These are phyloP conservation scores for Procambarus clarkii DNA, from an alignment of 1,140 invertebrate genomes.

Conservation along the genomic window DNA sequence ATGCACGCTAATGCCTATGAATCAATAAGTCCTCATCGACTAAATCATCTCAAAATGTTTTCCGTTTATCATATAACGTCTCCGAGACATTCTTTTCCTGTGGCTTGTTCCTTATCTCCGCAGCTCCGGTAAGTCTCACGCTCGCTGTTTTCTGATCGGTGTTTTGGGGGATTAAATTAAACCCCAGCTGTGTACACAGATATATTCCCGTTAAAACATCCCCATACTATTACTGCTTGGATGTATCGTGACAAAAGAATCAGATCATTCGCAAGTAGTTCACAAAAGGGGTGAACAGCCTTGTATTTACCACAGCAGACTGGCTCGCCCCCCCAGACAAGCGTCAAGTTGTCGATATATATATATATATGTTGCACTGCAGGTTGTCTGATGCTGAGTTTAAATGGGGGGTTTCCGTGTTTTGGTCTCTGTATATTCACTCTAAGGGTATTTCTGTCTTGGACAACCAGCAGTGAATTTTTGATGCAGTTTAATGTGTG, in stretches of 20 bases:
- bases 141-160: neutral
- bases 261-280: neutral
- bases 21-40: too few species aligned
- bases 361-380: constrained; percentile 28
- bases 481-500: constrained; percentile 23
- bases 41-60: too few species aligned
- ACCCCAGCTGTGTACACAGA: neutral
- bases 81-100: too few species aligned
- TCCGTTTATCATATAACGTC: too few species aligned
- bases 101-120: too few species aligned
- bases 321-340: neutral
- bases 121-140: neutral
- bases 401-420: constrained; percentile 29
- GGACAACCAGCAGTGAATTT: constrained; percentile 39
- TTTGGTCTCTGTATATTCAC: constrained; percentile 17
- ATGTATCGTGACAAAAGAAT: neutral
- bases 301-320: neutral
- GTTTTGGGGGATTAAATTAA: neutral
- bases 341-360: neutral
- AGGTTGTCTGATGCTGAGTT: constrained; percentile 19
- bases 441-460: constrained; percentile 32
- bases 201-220: too few species aligned
- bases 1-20: too few species aligned
- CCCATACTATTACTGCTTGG: neutral
- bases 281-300: too few species aligned